These are phyloP conservation scores for Ramphastos sulfuratus DNA, from an alignment of 2,113 vertebrate species.

Conservation along the genomic window DNA sequence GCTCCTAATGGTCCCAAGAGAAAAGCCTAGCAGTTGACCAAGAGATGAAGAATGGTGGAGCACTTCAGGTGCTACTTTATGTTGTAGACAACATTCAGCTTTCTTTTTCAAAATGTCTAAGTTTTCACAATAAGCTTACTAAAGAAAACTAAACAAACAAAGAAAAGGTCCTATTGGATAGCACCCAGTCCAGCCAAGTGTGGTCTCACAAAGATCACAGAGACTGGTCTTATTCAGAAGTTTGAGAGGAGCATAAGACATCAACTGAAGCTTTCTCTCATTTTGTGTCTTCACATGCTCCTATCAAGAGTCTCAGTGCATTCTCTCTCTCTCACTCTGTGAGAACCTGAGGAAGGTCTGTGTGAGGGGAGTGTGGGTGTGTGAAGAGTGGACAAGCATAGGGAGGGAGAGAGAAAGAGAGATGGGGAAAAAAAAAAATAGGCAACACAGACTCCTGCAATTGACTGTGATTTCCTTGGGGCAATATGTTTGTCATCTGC, in stretches of 20 bases:
- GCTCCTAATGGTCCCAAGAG: not conserved
- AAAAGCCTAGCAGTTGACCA: not conserved
- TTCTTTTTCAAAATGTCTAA: not conserved
- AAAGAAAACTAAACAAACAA: not conserved
- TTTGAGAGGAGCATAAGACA: not conserved
- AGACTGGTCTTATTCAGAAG: not conserved
- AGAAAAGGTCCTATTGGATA: not conserved
- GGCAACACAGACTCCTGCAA: not conserved
- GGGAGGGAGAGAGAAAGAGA: not conserved
- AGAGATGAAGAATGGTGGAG: not conserved
- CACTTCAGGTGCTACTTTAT: not conserved
- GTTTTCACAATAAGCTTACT: not conserved
- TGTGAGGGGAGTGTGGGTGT: not conserved
- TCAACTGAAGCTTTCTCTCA: not conserved
- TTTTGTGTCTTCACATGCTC: not conserved
- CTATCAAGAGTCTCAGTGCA: not conserved
- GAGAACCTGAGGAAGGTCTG: not conserved
- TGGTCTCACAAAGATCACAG: not conserved
- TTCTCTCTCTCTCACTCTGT: not conserved
- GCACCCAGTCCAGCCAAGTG: not conserved
- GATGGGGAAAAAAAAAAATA: not conserved
- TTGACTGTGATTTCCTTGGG: not conserved
- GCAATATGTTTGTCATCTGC: not conserved
- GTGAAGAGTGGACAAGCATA: not conserved
- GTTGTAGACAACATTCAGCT: not conserved